phyloP scores from a whole-genome alignment of 2,888 invertebrate genomes.

The Apotomis capreana region DNA sequence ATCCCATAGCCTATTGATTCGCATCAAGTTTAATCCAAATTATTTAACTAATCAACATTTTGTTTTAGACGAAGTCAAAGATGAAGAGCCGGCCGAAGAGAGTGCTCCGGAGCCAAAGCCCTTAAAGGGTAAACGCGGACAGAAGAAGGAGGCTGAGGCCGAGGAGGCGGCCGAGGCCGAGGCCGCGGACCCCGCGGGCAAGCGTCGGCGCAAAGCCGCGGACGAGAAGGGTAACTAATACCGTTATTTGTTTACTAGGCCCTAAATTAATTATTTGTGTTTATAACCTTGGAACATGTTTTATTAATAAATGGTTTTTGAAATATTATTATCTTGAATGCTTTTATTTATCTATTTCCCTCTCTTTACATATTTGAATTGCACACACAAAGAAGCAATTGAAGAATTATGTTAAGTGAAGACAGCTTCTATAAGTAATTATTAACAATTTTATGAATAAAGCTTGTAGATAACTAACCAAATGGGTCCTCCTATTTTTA shows the following conservation, averaged over 20 bases:
- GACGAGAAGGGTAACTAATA: slow-evolving; percentile 79
- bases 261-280: slow-evolving; percentile 44
- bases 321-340: slow-evolving; percentile 65
- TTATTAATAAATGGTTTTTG: slow-evolving; percentile 74
- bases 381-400: neutral
- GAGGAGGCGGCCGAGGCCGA: slow-evolving; percentile 63
- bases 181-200: slow-evolving; percentile 65
- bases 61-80: slow-evolving; percentile 55
- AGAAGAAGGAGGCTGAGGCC: slow-evolving; percentile 65
- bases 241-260: slow-evolving; percentile 58
- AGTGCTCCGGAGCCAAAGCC: slow-evolving; percentile 61
- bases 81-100: slow-evolving; percentile 52
- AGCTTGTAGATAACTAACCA: slow-evolving; percentile 19
- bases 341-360: slow-evolving; percentile 63
- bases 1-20: too few relatives aligned
- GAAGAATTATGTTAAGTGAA: neutral
- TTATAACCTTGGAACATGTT: slow-evolving; percentile 68
- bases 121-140: slow-evolving; percentile 67
- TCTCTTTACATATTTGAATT: slow-evolving; percentile 43
- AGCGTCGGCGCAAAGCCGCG: slow-evolving; percentile 70
- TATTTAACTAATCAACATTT: slow-evolving; percentile 16
- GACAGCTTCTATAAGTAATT: too few relatives aligned
- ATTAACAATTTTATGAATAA: neutral
- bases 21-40: too few relatives aligned
- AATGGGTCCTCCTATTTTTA: neutral